Conservation (phyloP, 2,113 vertebrate species). For the Gasterosteus aculeatus region DNA sequence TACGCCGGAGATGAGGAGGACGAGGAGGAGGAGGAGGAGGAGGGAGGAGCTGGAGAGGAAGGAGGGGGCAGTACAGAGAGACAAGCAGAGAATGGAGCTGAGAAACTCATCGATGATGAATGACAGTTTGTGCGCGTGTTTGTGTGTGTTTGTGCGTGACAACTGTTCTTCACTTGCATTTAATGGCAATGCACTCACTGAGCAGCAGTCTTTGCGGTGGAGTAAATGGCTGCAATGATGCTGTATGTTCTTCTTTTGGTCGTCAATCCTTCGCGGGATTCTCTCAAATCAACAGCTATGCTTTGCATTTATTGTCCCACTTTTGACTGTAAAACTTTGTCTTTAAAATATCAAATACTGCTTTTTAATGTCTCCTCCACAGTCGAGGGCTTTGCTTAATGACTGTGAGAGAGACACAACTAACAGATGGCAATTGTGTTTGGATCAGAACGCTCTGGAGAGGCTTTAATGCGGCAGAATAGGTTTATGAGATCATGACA, state of each 20-base stretch:
- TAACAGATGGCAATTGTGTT: neutral
- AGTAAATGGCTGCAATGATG: conserved; percentile 15
- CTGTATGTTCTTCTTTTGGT: conserved; percentile 1
- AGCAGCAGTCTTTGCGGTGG: neutral
- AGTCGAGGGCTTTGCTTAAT: neutral
- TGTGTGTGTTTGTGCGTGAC: neutral
- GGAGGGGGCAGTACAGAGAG: conserved; percentile 30
- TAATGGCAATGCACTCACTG: conserved; percentile 15
- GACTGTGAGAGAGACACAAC: conserved; percentile 3
- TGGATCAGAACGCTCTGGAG: neutral
- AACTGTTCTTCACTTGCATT: conserved; percentile 11
- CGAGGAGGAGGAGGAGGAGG: conserved; percentile 43
- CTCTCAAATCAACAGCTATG: conserved; percentile 7
- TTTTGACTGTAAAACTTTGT: neutral
- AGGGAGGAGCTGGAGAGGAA: conserved; percentile 48
- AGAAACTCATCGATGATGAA: conserved; percentile 90
- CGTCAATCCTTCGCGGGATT: neutral
- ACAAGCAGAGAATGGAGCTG: conserved; percentile 82
- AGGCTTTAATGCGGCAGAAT: conserved; percentile 13
- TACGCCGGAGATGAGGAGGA: conserved; percentile 84
- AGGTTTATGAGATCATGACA: conserved; percentile 23
- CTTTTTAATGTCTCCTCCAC: neutral
- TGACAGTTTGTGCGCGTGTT: conserved; percentile 43
- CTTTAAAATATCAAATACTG: neutral
- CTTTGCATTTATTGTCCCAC: conserved; percentile 24